Percentiles rank a stretch among this genome's conserved stretches.
Evolutionary conservation across 2,888 invertebrate species (phyloP).

Genomic region (Pristionchus maxplancki): DNA sequence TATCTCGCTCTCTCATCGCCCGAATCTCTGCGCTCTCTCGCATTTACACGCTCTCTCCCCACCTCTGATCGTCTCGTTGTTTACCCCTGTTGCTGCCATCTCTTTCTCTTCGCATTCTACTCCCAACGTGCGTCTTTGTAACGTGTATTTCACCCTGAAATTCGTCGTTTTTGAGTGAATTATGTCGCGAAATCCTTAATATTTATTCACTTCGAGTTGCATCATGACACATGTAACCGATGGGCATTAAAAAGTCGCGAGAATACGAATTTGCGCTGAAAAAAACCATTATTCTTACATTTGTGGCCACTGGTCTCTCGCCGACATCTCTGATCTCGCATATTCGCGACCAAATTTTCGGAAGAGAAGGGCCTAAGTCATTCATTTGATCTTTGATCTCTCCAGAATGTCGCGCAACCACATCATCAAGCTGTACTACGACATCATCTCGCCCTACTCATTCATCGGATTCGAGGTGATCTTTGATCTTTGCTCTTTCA

Average conservation of each 20-base stretch:
- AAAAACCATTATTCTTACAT: not conserved
- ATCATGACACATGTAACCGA: no score
- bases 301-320: not conserved
- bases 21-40: not conserved
- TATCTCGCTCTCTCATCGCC: not conserved
- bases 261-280: no score
- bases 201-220: no score
- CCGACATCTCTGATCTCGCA: not conserved
- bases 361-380: not conserved
- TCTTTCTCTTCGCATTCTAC: not conserved
- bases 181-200: no score
- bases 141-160: no score
- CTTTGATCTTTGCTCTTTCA: not conserved
- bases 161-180: no score
- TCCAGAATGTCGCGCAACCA: conserved; percentile 25
- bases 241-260: no score
- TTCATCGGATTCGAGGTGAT: conserved; percentile 50
- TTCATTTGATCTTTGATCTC: not conserved
- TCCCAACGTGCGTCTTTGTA: not conserved
- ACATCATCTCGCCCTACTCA: conserved; percentile 48
- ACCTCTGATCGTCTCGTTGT: not conserved
- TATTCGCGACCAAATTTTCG: no score
- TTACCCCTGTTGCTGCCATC: conserved; percentile 6
- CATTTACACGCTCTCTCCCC: not conserved
- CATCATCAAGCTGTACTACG: conserved; percentile 48